Evolutionary conservation across 2,888 invertebrate genomes (phyloP).

Genomic region (Heliconius erato): DNA sequence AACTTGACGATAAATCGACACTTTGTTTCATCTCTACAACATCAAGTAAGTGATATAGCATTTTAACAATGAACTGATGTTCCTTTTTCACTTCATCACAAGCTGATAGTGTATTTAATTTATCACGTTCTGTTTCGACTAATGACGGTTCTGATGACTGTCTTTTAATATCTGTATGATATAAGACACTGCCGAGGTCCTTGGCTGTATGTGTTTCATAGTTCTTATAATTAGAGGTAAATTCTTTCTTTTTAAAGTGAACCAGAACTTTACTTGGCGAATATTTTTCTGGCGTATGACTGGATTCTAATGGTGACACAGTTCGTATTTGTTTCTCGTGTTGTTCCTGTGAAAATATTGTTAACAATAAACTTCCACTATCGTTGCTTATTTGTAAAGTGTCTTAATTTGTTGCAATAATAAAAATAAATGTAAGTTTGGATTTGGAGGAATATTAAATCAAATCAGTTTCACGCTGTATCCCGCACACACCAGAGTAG

Average conservation of each 20-base stretch:
- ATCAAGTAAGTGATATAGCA: conserved; percentile 64
- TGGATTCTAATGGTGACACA: conserved; percentile 62
- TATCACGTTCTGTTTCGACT: conserved; percentile 61
- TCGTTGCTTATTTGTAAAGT: background rate
- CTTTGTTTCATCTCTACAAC: conserved; percentile 44
- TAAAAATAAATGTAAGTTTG: background rate
- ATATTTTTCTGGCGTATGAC: conserved; percentile 25
- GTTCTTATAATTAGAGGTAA: conserved; percentile 28
- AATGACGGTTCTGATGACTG: conserved; percentile 60
- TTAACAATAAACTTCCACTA: background rate
- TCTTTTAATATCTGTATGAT: conserved; percentile 47
- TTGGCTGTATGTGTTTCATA: conserved; percentile 32
- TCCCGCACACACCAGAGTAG: too few relatives aligned
- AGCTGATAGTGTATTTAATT: conserved; percentile 55
- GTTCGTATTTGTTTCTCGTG: conserved; percentile 71
- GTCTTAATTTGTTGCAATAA: background rate
- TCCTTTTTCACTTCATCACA: conserved; percentile 55
- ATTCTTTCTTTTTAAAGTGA: conserved; percentile 53
- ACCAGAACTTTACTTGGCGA: conserved; percentile 50
- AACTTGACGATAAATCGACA: conserved; percentile 23
- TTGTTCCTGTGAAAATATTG: conserved; percentile 62
- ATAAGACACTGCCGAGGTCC: conserved; percentile 54
- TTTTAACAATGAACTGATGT: conserved; percentile 63
- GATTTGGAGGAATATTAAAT: background rate
- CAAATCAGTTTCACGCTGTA: too few relatives aligned